Evolutionary conservation across 2,113 vertebrate genomes (phyloP), one percentile per base, ranked within the genome.

Genomic region (Psilopogon haemacephalus): DNA sequence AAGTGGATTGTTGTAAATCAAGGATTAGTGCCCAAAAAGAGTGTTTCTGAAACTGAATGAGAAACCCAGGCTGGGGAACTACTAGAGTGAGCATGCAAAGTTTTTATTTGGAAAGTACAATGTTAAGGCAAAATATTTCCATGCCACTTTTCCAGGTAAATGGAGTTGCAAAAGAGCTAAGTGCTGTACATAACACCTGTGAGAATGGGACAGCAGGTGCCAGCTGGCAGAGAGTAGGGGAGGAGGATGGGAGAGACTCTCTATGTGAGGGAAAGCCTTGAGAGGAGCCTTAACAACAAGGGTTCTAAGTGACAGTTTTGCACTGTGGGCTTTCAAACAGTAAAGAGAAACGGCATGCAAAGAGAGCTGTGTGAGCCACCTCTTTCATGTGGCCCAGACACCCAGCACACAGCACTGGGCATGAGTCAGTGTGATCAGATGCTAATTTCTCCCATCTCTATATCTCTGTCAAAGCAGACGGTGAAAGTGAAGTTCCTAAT

Each of bases 121-220:
- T 12, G 46, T 21, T 78, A 46, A 75, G 38, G 48, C 35, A 82
- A 14, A 75, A 75, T 48, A 12, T 64, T 91, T 79, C 55, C 38
- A 3, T 62, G 60, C 33, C n/a, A 2, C 38, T 44, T 78, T 46
- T 69, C 6, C 35, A 35, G 54, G 8, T 68, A n/a, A 32, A 15
- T 65, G 48, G 17, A 40, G 16, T 40, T 85, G 44, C 55, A 58
- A 12, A 58, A 69, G 64, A 38, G 6, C 33, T 46, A 12, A 46
- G 19, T 40, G 28, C 54, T 63, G 40, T 19, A 13, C 21, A 37
- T 10, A 12, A 5, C 5, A 35, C 10, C 11, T 30, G n/a, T n/a
- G 54, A 72, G 80, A 63, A 20, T 0, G 0, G 32, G 27, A 69
- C 20, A 44, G 60, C 24, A 1, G 1, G 26, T 67, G 50, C 50